Base-by-base conservation (phyloP, 2,113 vertebrate species). In the Opisthocomus hoazin region DNA sequence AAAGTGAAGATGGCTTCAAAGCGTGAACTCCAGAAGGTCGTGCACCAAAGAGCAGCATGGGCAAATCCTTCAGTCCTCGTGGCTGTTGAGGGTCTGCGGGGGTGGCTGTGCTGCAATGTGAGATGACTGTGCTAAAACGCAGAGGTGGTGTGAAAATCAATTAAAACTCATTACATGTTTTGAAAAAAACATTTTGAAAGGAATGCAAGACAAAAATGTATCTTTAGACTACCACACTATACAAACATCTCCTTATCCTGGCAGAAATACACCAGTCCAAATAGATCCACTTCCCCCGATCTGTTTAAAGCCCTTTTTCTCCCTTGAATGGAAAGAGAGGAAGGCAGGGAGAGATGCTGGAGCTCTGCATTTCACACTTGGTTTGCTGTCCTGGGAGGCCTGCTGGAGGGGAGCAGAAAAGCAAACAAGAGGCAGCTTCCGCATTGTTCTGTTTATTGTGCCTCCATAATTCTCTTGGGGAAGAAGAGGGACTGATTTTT, bases 301-400 rank as follows among this genome's bases (percentile, higher is more conserved):
- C 17, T 78, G 12, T 24, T 60, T 32, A 43, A 65, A 77, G 26
- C 27, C 27, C 22, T 41, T 36, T 58, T 76, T 64, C n/a, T 48
- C 9, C n/a, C 9, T 60, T 12, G 26, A 30, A 32, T 0, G 0
- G 50, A n/a, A 11, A 2, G 11, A 63, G 36, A 30, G 75, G 23
- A 50, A 63, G 10, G 43, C 23, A 50, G 0, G 5, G 70, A 57
- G 57, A 41, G 63, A 29, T 9, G 12, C 57, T 15, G 27, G 63
- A 82, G 57, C 51, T 32, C 34, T 26, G 65, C 9, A 6, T 37
- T 37, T 53, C 26, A 17, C 34, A 7, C 29, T 41, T 1, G 1
- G 11, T 54, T 50, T 39, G 41, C 56, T 58, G 36, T 48, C 43
- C 57, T 21, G 19, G 19, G 51, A 50, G 48, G 11, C 32, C 27